phyloP scores from a whole-genome alignment of 30 jellyfish, hydroid and myxozoan genomes.

The Nemopilema nomurai region DNA sequence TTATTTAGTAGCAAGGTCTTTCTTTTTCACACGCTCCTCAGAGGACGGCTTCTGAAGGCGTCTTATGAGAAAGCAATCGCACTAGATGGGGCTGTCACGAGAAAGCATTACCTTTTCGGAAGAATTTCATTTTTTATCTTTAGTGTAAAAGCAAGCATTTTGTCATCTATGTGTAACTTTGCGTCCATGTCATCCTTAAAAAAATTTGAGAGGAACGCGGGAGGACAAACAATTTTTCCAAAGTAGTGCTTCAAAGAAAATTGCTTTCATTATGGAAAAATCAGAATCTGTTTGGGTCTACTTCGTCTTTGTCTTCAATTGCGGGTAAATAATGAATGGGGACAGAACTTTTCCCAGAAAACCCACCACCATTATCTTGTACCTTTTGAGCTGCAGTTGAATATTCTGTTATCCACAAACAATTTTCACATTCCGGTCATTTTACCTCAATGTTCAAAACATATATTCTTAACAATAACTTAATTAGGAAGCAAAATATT shows the following conservation, averaged over 20 bases:
- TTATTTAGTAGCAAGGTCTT: neutral
- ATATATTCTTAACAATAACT: neutral
- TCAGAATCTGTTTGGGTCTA: neutral
- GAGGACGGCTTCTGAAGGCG: no score
- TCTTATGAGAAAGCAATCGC: no score
- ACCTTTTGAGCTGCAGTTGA: neutral
- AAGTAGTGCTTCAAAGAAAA: no score
- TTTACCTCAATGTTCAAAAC: constrained; percentile 21
- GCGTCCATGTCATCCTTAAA: no score
- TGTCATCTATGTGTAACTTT: no score
- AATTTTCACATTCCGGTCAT: neutral
- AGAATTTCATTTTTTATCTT: no score
- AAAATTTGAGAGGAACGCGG: no score
- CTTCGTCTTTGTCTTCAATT: neutral
- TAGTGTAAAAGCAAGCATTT: no score
- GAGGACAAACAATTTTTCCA: no score
- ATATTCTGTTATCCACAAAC: neutral
- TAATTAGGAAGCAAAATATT: neutral
- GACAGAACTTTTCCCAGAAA: neutral
- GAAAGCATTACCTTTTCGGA: no score
- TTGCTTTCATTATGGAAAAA: neutral
- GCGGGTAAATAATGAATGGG: neutral
- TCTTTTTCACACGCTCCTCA: neutral
- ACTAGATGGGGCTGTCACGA: no score
- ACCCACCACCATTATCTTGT: neutral